Base-by-base conservation (phyloP, 64 coral and sea anemone genomes). In the Stichodactyla helianthus region DNA sequence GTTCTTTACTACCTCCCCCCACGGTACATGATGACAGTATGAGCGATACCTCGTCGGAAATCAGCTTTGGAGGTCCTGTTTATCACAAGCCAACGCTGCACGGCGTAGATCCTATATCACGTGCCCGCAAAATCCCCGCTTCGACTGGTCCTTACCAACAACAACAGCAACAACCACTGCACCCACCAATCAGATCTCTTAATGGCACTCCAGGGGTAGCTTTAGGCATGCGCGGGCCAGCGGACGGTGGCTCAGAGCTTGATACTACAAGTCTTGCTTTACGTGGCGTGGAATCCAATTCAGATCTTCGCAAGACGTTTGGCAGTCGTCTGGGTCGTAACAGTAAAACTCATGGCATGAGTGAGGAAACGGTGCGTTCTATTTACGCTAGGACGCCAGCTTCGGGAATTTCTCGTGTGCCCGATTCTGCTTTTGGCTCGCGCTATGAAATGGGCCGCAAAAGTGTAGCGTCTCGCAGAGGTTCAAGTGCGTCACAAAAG, bases 201-300 rank as follows among this genome's bases (percentile, higher is more conserved):
- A 96, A 89, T 53, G 91, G 88, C 7, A 96, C 94, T 6, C 94
- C 94, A 13, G 94, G 91, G 27, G 84, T 87, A 4, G 79, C 74
- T 16, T 44, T 96, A 74, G 94, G 91, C n/a, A 89, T 93, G 54
- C 85, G 94, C 5, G 94, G 94, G 4, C 94, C 88, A 27, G 94
- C 94, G 14, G 94, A 96, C 52, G 94, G 94, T 5, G 94, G 94
- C 25, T 96, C 94, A 10, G 94, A 96, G 60, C 92, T 96, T 22
- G 94, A 96, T 67, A 93, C 87, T 17, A 71, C 94, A 15, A 96
- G 94, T 70, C 85, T 96, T 50, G 88, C 94, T 20, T 35, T 51
- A 44, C 81, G 88, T 18, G 91, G 84, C 1, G 17, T 77, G 3
- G 94, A 96, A 25, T 96, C 94, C 0, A 89, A 87, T 65, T 78